Percentiles rank a stretch among this genome's conserved stretches.
Evolutionary conservation across 2,113 vertebrate species (phyloP).

Genomic region (Danionella cerebrum): DNA sequence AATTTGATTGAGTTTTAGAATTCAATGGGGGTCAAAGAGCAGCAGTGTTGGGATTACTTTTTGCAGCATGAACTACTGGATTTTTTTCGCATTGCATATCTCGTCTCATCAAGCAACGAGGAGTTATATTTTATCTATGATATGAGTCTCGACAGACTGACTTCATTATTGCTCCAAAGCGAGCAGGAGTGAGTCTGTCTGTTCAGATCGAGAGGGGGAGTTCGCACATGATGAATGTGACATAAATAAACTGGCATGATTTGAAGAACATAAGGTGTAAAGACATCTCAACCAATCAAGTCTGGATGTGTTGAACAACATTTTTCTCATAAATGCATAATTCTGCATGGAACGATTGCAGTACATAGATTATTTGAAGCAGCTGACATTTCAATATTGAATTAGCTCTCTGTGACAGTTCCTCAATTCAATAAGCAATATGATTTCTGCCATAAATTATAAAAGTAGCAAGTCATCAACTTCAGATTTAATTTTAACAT

Average conservation of each 20-base stretch:
- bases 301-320: constrained; percentile 38
- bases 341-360: constrained; percentile 8
- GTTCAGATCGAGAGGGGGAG: constrained; percentile 41
- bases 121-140: constrained; percentile 42
- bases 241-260: constrained; percentile 38
- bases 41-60: too few species aligned
- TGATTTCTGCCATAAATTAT: constrained; percentile 3
- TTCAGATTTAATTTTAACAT: not conserved
- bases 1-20: too few species aligned
- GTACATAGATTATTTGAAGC: constrained; percentile 29
- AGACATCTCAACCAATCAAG: constrained; percentile 33
- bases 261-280: constrained; percentile 36
- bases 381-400: constrained; percentile 12
- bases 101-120: constrained; percentile 33
- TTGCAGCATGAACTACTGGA: too few species aligned
- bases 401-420: not conserved
- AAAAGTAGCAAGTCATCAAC: not conserved
- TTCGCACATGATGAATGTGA: constrained; percentile 36
- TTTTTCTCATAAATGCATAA: constrained; percentile 36
- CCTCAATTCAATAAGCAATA: constrained; percentile 1
- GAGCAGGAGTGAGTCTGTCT: constrained; percentile 27
- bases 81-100: too few species aligned
- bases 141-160: constrained; percentile 45
- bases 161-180: constrained; percentile 40
- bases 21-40: too few species aligned